Evolutionary conservation across 2,888 invertebrate species (phyloP), one percentile per base, ranked within the genome.

Genomic region (Elegia similella): DNA sequence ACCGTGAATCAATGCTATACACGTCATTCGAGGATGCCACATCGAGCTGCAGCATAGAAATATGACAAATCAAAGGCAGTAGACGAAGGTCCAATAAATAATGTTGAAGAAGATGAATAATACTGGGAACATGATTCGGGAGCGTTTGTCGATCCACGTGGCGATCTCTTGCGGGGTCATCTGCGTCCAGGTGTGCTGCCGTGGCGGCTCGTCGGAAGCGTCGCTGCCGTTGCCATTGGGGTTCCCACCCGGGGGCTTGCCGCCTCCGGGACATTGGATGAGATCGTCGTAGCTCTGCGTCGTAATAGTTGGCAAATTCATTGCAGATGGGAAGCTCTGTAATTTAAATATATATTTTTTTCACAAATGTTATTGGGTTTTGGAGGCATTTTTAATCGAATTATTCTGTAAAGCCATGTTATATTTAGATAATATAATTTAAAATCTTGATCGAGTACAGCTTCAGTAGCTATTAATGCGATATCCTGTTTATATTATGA

Each of bases 111-210:
- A 92, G 13, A 97, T 73, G 76, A 97, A 97, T 8, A 95, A 91
- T 3, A 95, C 80, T 0, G 97, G 97, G 80, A 97, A 97, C 1
- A 95, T 91, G 42, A 96, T 86, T 55, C 97, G 92, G 29, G 96
- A 95, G 57, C 96, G 86, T 65, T 93, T 94, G 86, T 97, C 97
- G 65, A 97, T 96, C 96, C 97, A 97, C 55, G 95, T 95, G 63
- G 97, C 95, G 58, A 97, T 96, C 82, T 97, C 95, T 72, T 97
- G 97, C 0, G 97, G 96, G 1, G 97, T 96, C 94, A 97, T 95
- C 12, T 96, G 96, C 52, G 96, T 96, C 94, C 95, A 95, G 57
- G 84, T 86, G 75, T 89, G 86, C 59, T 86, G 91, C 61, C 84
- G 80, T 42, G 83, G 85, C 6, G 78, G 84, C 38, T 84, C 84